Evolutionary conservation across 2,113 vertebrate genomes (phyloP).

Genomic region (Chloropsis cyanopogon): DNA sequence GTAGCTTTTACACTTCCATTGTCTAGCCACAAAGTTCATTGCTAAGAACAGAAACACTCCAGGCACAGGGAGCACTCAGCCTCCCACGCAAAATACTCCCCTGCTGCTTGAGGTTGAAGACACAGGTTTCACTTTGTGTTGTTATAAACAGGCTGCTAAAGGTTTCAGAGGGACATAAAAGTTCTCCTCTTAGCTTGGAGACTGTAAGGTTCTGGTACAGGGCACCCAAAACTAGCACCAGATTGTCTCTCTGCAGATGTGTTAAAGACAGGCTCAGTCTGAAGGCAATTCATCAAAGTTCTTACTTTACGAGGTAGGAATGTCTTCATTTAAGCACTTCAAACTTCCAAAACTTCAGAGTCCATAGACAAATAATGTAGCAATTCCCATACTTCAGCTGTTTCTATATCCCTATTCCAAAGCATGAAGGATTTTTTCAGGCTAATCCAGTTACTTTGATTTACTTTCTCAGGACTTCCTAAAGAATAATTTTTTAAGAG

Average conservation of each 20-base stretch:
- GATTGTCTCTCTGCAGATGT: background rate
- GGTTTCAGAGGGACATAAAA: background rate
- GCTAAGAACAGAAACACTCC: background rate
- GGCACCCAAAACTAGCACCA: background rate
- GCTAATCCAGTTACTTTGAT: background rate
- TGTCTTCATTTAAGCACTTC: background rate
- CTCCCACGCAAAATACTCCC: background rate
- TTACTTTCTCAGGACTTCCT: background rate
- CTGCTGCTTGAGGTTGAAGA: background rate
- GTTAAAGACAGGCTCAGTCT: background rate
- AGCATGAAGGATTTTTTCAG: background rate
- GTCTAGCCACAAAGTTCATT: background rate
- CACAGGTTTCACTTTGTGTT: background rate
- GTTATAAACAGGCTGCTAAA: background rate
- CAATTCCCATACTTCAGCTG: background rate
- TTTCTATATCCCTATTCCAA: background rate
- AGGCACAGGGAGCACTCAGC: background rate
- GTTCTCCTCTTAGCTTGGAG: background rate
- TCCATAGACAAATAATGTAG: background rate
- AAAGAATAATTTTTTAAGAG: background rate
- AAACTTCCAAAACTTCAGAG: background rate
- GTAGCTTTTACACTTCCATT: background rate
- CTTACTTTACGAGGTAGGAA: background rate
- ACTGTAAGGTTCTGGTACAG: background rate
- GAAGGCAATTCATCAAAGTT: background rate